phyloP scores from a whole-genome alignment of 2,888 invertebrate species.

The Volucella inanis region DNA sequence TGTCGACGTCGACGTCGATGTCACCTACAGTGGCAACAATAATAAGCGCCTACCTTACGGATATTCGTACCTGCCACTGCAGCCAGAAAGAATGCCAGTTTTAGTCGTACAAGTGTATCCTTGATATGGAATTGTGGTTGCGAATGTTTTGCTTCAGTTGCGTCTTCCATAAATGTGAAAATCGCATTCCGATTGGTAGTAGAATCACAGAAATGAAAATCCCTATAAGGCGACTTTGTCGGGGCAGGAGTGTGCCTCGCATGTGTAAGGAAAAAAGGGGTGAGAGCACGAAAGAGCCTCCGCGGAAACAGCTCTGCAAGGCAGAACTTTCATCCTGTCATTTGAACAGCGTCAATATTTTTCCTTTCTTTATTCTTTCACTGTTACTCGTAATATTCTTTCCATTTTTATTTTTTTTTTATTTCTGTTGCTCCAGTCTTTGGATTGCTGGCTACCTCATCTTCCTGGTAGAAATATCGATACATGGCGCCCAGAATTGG shows the following conservation, averaged over 20 bases:
- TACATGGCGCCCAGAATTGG: conserved; percentile 21
- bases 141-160: neutral
- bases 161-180: conserved; percentile 30
- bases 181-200: conserved; percentile 44
- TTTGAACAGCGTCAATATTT: conserved; percentile 17
- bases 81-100: neutral
- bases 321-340: conserved; percentile 42
- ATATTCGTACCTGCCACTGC: conserved; percentile 24
- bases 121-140: conserved; percentile 14
- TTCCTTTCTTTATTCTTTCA: conserved; percentile 19
- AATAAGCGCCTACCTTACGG: neutral
- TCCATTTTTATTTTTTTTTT: neutral
- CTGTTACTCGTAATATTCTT: conserved; percentile 1
- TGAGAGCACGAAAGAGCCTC: neutral
- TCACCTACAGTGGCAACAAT: conserved; percentile 21
- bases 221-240: conserved; percentile 1
- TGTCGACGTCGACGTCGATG: neutral
- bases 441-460: neutral
- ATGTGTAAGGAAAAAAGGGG: neutral
- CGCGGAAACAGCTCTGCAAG: neutral
- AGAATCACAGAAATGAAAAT: neutral
- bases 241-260: neutral
- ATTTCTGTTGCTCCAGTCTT: conserved; percentile 7
- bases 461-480: conserved; percentile 18
- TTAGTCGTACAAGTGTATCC: neutral